Percentiles rank a stretch among this genome's conserved stretches.
These are phyloP conservation scores for Poeciliopsis prolifica DNA, from an alignment of 2,113 vertebrate genomes.

Conservation along the genomic window DNA sequence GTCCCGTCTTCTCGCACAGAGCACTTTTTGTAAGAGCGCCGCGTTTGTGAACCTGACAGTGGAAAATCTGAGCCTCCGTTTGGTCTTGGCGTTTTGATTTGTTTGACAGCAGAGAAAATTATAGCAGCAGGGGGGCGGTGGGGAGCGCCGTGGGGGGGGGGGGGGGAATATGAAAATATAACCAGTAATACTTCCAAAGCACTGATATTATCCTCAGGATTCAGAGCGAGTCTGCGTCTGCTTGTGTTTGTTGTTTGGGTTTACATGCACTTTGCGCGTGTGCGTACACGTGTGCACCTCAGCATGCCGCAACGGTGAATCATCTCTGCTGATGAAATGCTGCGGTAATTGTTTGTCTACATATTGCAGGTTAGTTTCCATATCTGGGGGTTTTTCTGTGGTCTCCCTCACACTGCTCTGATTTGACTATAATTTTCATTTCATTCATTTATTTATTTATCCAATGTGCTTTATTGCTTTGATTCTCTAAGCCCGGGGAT, in stretches of 20 bases:
- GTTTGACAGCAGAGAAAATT: constrained; percentile 78
- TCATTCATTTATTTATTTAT: constrained; percentile 76
- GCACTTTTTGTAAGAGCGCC: constrained; percentile 62
- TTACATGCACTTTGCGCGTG: constrained; percentile 18
- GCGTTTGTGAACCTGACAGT: constrained; percentile 70
- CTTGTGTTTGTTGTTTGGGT: constrained; percentile 18
- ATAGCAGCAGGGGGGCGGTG: constrained; percentile 63
- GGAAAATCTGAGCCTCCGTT: constrained; percentile 77
- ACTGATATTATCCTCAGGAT: constrained; percentile 63
- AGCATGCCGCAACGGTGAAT: constrained; percentile 49
- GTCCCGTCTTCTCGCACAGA: constrained; percentile 65
- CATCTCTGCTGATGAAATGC: constrained; percentile 68
- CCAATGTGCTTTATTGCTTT: constrained; percentile 67
- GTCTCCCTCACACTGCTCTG: constrained; percentile 58
- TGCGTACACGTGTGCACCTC: constrained; percentile 21
- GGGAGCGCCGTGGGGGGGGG: constrained; percentile 51
- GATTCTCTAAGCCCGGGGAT: constrained; percentile 64
- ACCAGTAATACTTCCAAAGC: constrained; percentile 73
- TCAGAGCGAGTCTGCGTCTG: constrained; percentile 26
- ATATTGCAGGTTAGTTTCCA: constrained; percentile 74
- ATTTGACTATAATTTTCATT: constrained; percentile 59
- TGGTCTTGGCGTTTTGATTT: constrained; percentile 72
- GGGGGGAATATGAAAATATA: constrained; percentile 75
- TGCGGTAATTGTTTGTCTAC: constrained; percentile 73
- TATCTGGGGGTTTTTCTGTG: constrained; percentile 63